A percentile compares a stretch with the other conserved stretches of the same genome.
phyloP scores from a whole-genome alignment of 2,797 vertebrate genomes.

The Danionella dracula region DNA sequence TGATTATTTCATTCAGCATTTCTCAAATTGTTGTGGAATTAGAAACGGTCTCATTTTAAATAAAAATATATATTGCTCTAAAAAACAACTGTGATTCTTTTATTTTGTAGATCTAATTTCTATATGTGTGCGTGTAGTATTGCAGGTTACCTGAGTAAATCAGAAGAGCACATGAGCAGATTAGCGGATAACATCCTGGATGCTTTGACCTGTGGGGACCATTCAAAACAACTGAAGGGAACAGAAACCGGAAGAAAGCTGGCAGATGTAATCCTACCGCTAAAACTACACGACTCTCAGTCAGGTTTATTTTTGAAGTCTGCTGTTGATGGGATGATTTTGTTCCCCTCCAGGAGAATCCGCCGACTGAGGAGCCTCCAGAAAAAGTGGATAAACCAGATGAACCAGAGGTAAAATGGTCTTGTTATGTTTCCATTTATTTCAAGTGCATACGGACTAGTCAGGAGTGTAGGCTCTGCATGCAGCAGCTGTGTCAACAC shows the following conservation, averaged over 20 bases:
- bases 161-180: constrained; percentile 82
- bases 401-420: constrained; percentile 56
- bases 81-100: too few relatives aligned
- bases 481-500: constrained; percentile 71
- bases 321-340: not conserved
- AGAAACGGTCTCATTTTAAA: too few relatives aligned
- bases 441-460: too few relatives aligned
- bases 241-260: constrained; percentile 66
- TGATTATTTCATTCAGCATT: too few relatives aligned
- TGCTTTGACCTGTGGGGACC: constrained; percentile 86
- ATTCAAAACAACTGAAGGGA: constrained; percentile 80
- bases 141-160: constrained; percentile 81
- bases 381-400: constrained; percentile 36
- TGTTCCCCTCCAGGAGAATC: constrained; percentile 6
- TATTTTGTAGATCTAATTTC: not conserved
- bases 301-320: not conserved
- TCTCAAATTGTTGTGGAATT: too few relatives aligned
- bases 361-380: constrained; percentile 36
- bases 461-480: not conserved
- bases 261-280: not conserved
- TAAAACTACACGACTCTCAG: not conserved
- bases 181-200: constrained; percentile 93
- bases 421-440: too few relatives aligned
- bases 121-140: constrained; percentile 60
- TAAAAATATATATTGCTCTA: too few relatives aligned